Evolutionary conservation across 53 echinoderm and acorn worm genomes (phyloP).

Genomic region (Echinometra lucunter): DNA sequence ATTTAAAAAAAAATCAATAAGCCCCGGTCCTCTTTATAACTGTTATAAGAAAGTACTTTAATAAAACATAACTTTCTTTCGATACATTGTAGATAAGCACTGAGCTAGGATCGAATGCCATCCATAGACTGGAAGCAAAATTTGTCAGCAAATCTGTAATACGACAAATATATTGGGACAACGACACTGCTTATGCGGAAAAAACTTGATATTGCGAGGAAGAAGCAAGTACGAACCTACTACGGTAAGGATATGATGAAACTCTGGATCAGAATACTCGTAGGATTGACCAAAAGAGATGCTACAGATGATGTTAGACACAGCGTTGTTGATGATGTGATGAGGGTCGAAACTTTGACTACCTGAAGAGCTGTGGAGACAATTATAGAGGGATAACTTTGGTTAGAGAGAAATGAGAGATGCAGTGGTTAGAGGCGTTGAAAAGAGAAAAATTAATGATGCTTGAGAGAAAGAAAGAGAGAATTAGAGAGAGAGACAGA

Average conservation of each 20-base stretch:
- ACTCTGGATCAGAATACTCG: slow-evolving; percentile 69
- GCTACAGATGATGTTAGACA: slow-evolving; percentile 70
- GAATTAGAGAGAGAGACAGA: neutral
- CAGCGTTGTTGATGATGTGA: slow-evolving; percentile 74
- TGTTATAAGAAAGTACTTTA: no score
- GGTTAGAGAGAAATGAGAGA: neutral
- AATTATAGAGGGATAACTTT: neutral
- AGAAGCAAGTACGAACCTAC: slow-evolving; percentile 36
- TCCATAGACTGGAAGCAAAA: no score
- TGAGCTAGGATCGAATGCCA: no score
- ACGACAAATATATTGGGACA: no score
- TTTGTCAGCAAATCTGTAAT: no score
- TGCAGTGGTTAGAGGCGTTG: neutral
- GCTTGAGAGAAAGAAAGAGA: no score
- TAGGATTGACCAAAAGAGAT: slow-evolving; percentile 62
- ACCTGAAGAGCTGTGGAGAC: neutral
- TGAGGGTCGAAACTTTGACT: slow-evolving; percentile 47
- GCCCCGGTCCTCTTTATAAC: no score
- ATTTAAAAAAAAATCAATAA: no score
- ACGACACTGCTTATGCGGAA: no score
- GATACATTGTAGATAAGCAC: no score
- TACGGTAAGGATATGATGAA: slow-evolving; percentile 53
- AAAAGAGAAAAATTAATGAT: no score
- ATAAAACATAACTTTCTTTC: no score
- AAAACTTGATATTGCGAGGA: neutral